phyloP scores from a whole-genome alignment of 2,888 invertebrate genomes.

The Drosophila prolongata region DNA sequence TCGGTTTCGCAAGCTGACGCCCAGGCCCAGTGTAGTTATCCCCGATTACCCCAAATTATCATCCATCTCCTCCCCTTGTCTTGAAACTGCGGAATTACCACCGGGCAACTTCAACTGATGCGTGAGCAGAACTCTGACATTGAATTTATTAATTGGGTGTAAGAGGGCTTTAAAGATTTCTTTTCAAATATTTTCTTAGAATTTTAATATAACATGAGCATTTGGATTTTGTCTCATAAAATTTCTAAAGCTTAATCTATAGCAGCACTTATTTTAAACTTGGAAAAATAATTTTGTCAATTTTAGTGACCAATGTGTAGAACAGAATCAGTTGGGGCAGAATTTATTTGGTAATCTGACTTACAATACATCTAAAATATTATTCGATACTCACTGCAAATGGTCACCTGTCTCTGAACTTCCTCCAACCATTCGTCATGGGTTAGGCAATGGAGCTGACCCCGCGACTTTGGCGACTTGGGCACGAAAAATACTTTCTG shows the following conservation, averaged over 20 bases:
- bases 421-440: slow-evolving; percentile 87
- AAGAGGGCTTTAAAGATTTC: not conserved
- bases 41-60: slow-evolving; percentile 24
- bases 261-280: too few species aligned
- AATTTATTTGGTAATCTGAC: too few species aligned
- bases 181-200: not conserved
- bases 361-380: not conserved
- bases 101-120: slow-evolving; percentile 16
- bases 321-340: too few species aligned
- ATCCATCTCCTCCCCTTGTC: slow-evolving; percentile 33
- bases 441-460: slow-evolving; percentile 84
- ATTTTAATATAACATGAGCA: too few species aligned
- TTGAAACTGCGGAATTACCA: slow-evolving; percentile 32
- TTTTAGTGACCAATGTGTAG: too few species aligned
- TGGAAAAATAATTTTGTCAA: too few species aligned
- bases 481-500: slow-evolving; percentile 83
- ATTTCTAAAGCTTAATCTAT: too few species aligned
- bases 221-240: too few species aligned
- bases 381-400: slow-evolving; percentile 86
- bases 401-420: slow-evolving; percentile 87
- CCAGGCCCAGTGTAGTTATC: slow-evolving; percentile 79
- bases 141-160: too few species aligned
- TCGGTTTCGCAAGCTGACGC: slow-evolving; percentile 80
- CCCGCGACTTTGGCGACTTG: slow-evolving; percentile 62
- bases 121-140: slow-evolving; percentile 15